Evolutionary conservation across 2,797 vertebrate genomes (phyloP), one percentile per base, ranked within the genome.

Genomic region (Hoplostethus atlanticus): DNA sequence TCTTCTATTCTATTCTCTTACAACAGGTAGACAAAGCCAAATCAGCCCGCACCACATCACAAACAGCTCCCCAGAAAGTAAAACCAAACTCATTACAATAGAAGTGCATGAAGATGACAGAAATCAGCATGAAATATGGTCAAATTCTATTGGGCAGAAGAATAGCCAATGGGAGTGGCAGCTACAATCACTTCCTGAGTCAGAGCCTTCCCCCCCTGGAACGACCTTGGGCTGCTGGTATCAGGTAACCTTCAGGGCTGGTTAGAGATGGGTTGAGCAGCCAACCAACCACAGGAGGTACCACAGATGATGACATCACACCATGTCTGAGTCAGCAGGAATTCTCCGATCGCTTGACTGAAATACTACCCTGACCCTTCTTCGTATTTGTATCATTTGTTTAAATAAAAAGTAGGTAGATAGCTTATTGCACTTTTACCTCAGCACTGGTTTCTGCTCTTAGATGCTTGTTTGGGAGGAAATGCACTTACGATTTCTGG

Each of bases 141-240:
- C 6, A 60, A 72, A 69, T 10, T 2, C 10, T 63, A 36, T 11
- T 65, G 30, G 54, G 38, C 21, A 56, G 40, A 69, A 31, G 34
- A 61, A 17, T 10, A 44, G 53, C 17, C 53, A 60, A 50, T 17
- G 28, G 34, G 51, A 61, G 63, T 48, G 60, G 53, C 0, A 11
- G 31, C 44, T 42, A 21, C 7, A 71, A 36, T 71, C 55, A 38
- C 76, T 84, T 80, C 68, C 81, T 59, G 53, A 75, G 71, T 64
- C 66, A 52, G 57, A 64, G 64, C 71, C 78, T 50, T 69, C 10
- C 28, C 47, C 47, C 34, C 40, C 46, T 30, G 13, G 25, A 87
- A 75, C 5, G 56, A 90, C 87, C 88, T 91, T 90, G 87, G 81
- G 76, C 60, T 59, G 71, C 42, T 46, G 21, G 47, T 76, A 57